Conservation (phyloP, 1,140 invertebrate species). For the Caenorhabditis briggsae region DNA sequence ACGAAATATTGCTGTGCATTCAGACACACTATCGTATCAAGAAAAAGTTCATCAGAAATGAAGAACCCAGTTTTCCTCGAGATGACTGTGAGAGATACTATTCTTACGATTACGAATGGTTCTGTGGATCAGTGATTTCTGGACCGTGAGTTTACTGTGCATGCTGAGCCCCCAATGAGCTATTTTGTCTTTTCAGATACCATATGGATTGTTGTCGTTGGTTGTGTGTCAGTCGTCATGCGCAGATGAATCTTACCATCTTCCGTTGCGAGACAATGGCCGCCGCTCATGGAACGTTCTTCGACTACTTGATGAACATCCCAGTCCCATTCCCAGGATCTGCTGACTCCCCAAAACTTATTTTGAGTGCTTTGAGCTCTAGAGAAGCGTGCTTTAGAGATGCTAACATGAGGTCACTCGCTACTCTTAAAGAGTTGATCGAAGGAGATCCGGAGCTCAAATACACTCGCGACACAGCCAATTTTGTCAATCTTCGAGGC, state of each 20-base stretch:
- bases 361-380: no score
- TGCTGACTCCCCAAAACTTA: background rate
- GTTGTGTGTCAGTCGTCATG: no score
- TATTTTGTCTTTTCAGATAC: no score
- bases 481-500: background rate
- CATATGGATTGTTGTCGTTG: no score
- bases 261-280: background rate
- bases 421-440: background rate
- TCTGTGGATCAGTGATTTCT: constrained; percentile 13
- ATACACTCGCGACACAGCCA: no score
- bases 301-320: background rate
- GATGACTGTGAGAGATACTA: background rate
- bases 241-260: no score
- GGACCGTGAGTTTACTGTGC: constrained; percentile 5
- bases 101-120: constrained; percentile 23
- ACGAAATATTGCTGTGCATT: background rate
- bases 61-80: background rate
- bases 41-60: background rate
- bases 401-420: no score
- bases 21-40: background rate
- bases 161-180: no score
- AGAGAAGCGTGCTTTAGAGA: no score
- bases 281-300: background rate
- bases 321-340: background rate
- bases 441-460: background rate